Conservation (phyloP, 2,888 invertebrate genomes). For the Spicauda simplicius region DNA sequence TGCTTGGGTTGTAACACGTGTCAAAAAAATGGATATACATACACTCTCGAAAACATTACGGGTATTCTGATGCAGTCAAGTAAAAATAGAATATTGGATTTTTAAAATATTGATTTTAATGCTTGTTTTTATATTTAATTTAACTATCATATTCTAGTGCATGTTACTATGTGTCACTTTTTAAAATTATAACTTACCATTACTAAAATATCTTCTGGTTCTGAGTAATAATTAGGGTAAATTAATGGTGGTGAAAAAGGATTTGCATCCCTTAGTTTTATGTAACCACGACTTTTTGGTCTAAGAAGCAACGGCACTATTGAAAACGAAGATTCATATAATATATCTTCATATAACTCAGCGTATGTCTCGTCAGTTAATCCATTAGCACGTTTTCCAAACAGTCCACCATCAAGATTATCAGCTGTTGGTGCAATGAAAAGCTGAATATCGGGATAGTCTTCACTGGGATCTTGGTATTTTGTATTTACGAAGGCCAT, state of each 20-base stretch:
- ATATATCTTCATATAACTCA: constrained; percentile 88
- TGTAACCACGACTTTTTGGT: constrained; percentile 88
- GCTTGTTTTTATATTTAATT: too few relatives aligned
- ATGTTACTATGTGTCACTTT: neutral
- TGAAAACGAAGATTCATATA: constrained; percentile 88
- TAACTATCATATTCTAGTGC: too few relatives aligned
- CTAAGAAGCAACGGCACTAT: constrained; percentile 89
- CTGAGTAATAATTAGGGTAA: constrained; percentile 93
- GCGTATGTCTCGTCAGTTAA: constrained; percentile 88
- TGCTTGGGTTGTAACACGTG: too few relatives aligned
- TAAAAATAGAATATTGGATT: too few relatives aligned
- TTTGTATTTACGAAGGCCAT: constrained; percentile 92
- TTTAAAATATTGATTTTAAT: too few relatives aligned
- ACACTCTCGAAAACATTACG: too few relatives aligned
- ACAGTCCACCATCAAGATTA: constrained; percentile 91
- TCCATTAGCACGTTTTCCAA: constrained; percentile 88
- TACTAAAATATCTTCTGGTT: constrained; percentile 88
- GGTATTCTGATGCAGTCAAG: too few relatives aligned
- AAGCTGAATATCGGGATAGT: constrained; percentile 92
- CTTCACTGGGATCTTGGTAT: constrained; percentile 86
- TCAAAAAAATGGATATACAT: too few relatives aligned
- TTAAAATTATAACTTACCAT: constrained; percentile 82
- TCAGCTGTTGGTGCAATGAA: constrained; percentile 91
- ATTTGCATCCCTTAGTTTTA: constrained; percentile 88
- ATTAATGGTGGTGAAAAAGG: constrained; percentile 92